A percentile compares a stretch with the other conserved stretches of the same genome.
Evolutionary conservation across 2,113 vertebrate species (phyloP).

Genomic region (Phyllostomus hastatus): DNA sequence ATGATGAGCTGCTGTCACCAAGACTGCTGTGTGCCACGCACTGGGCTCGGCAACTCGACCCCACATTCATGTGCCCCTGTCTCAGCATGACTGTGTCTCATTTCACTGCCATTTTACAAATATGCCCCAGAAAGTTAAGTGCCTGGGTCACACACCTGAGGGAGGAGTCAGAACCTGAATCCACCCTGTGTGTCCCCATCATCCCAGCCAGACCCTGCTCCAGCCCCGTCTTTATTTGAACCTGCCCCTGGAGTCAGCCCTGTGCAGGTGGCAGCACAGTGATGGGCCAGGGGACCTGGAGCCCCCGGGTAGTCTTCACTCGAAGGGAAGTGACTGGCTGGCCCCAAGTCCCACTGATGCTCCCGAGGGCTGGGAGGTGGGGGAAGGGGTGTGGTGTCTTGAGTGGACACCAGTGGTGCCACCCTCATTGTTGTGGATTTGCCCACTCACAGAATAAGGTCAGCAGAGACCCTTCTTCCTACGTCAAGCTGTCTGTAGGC

Average conservation of each 20-base stretch:
- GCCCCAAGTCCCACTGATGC: neutral
- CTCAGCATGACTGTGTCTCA: neutral
- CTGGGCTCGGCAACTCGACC: neutral
- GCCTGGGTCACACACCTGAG: neutral
- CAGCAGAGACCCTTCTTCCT: conserved; percentile 86
- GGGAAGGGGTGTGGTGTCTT: neutral
- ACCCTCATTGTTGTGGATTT: neutral
- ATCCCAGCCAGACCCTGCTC: neutral
- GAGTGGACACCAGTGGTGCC: neutral
- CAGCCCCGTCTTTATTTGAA: neutral
- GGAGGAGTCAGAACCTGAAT: neutral
- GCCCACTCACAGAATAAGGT: conserved; percentile 74
- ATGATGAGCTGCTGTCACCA: rapidly evolving
- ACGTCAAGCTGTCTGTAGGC: conserved; percentile 88
- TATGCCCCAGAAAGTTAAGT: neutral
- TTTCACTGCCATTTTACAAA: neutral
- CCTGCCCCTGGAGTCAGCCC: neutral
- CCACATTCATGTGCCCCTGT: rapidly evolving
- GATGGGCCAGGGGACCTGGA: neutral
- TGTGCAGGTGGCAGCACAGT: neutral
- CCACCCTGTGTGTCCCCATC: neutral
- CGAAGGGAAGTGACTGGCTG: neutral
- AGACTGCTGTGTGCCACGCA: neutral
- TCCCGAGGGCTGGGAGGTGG: neutral
- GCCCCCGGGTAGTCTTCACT: neutral